Evolutionary conservation across 2,113 vertebrate genomes (phyloP), one percentile per base, ranked within the genome.

Genomic region (Setophaga kirtlandii): DNA sequence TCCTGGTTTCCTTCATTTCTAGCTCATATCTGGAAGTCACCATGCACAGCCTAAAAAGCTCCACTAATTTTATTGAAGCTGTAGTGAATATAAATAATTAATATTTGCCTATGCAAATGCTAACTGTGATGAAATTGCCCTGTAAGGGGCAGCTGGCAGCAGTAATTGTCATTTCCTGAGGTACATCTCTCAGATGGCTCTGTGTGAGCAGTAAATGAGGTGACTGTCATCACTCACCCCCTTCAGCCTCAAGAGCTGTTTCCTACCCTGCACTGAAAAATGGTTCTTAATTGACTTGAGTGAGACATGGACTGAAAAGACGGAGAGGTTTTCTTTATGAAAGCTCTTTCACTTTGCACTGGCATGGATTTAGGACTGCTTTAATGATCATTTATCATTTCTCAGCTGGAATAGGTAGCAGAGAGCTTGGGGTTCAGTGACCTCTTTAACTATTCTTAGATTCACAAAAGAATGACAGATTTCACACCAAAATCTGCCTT

Each of bases 271-370:
- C 46, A 41, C 41, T 64, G 81, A 64, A 94, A 94, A 95, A 71
- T 41, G 56, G 31, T 14, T 76, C 58, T 78, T 95, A 96, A 97
- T 79, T 90, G 87, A 69, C 82, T 82, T 58, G 49, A 90, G 58
- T 2, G 12, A 82, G 37, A 70, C 2, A 33, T 6, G 13, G 31
- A n/a, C 63, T 81, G 64, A 92, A 89, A 92, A 74, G 44, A 18
- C 19, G 4, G 71, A 63, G 27, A 70, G 64, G 24, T 69, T 92
- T 90, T 67, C 86, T 78, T 70, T 87, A 52, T n/a, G 68, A 85
- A 92, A 58, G 15, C 49, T 39, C 5, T 58, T 83, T 90, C 53
- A 19, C 37, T 69, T 93, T 64, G 19, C 28, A 47, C 37, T 77
- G n/a, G 23, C 39, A 60, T 59, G 69, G 56, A 70, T 88, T 93